phyloP scores from a whole-genome alignment of 2,797 vertebrate genomes.

The Argya squamiceps region DNA sequence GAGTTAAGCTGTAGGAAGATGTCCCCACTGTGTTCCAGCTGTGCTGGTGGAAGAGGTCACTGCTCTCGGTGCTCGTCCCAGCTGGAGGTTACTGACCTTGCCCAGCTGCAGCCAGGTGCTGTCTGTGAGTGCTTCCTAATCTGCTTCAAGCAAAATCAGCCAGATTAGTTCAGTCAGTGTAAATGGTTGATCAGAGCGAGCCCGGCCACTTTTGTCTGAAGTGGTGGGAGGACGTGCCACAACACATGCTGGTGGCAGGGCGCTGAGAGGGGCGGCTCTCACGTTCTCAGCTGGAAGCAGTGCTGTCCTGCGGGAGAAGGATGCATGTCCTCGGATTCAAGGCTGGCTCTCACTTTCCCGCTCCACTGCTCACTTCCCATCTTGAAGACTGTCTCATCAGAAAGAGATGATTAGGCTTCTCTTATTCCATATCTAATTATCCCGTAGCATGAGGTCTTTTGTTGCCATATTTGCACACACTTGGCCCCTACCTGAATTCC shows the following conservation, averaged over 20 bases:
- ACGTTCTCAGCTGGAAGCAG: accelerated
- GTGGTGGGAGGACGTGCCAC: background rate
- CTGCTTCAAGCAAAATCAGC: background rate
- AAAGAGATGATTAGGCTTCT: background rate
- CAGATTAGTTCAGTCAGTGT: background rate
- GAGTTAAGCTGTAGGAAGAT: background rate
- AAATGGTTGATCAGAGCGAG: background rate
- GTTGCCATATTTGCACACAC: background rate
- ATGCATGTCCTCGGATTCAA: background rate
- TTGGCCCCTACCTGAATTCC: conserved; percentile 43
- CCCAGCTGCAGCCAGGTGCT: background rate
- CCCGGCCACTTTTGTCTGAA: background rate
- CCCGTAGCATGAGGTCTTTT: background rate
- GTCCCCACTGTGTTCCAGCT: background rate
- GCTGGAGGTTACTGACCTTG: background rate
- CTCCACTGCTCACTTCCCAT: background rate
- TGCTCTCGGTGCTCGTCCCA: accelerated
- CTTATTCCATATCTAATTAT: background rate
- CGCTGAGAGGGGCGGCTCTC: accelerated
- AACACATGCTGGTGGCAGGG: accelerated
- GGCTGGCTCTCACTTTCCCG: background rate
- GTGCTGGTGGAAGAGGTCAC: background rate
- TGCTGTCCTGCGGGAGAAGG: accelerated
- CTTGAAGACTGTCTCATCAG: background rate
- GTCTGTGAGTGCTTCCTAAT: background rate